These are phyloP conservation scores for Drosophila monieri DNA, from an alignment of 2,888 invertebrate species.

Conservation along the genomic window DNA sequence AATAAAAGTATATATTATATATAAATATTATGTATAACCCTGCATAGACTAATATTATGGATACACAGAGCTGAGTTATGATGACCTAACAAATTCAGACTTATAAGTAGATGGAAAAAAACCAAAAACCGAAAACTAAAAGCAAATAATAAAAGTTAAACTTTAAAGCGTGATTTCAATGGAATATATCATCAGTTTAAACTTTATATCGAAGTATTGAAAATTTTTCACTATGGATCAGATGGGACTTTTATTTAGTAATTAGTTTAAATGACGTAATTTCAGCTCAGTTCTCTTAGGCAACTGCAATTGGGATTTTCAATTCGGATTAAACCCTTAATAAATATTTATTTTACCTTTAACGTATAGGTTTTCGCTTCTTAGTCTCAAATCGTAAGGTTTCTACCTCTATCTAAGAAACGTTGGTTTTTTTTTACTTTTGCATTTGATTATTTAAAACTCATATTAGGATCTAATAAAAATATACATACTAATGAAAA, in stretches of 20 bases:
- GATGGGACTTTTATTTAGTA: conserved; percentile 11
- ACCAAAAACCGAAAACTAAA: conserved; percentile 56
- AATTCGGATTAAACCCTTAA: background rate
- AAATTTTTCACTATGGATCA: conserved; percentile 45
- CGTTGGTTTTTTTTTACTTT: conserved; percentile 16
- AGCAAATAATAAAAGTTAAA: conserved; percentile 83
- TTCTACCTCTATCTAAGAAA: conserved; percentile 51
- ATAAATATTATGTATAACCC: conserved; percentile 64
- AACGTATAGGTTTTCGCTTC: conserved; percentile 8
- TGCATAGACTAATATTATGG: conserved; percentile 71
- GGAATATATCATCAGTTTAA: conserved; percentile 81
- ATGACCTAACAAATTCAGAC: conserved; percentile 49
- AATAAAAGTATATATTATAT: conserved; percentile 53
- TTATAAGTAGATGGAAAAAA: conserved; percentile 59
- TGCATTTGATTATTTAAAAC: conserved; percentile 52
- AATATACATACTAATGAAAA: conserved; percentile 72
- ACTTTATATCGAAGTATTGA: conserved; percentile 57
- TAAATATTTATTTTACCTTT: background rate
- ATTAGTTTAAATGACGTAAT: background rate
- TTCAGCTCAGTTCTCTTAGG: conserved; percentile 13
- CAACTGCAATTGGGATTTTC: too few species aligned
- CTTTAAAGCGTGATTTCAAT: conserved; percentile 82
- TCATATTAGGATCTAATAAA: conserved; percentile 70
- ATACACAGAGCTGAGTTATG: conserved; percentile 60
- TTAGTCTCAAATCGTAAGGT: conserved; percentile 56